These are phyloP conservation scores for Delphinapterus leucas DNA, from an alignment of 2,113 vertebrate genomes.

Conservation along the genomic window DNA sequence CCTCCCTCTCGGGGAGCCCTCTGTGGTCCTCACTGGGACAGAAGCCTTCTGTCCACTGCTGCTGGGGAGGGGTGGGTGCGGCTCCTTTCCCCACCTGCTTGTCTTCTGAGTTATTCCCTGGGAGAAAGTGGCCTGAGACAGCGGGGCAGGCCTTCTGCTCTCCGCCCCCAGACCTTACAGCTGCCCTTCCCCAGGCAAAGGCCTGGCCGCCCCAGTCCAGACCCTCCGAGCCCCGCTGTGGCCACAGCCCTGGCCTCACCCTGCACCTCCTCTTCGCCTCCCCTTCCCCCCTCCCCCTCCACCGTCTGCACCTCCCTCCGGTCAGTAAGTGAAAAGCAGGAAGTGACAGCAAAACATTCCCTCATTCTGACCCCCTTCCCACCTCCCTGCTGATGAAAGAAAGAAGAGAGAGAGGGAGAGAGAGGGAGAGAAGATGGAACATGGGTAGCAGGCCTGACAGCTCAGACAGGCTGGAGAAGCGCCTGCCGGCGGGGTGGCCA, in stretches of 20 bases:
- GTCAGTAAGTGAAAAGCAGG: slow-evolving; percentile 77
- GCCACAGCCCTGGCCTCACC: background rate
- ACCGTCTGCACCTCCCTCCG: background rate
- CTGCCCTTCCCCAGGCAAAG: background rate
- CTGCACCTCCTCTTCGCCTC: background rate
- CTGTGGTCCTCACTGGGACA: background rate
- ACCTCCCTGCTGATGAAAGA: slow-evolving; percentile 46
- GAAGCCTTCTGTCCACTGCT: background rate
- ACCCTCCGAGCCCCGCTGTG: fast-evolving
- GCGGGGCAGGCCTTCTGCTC: background rate
- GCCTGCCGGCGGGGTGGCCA: slow-evolving; percentile 71
- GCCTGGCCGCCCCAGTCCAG: background rate
- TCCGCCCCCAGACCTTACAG: background rate
- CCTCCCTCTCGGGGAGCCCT: background rate
- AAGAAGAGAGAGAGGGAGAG: slow-evolving; percentile 6
- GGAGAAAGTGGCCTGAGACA: background rate
- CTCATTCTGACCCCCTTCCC: background rate
- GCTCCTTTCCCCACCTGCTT: background rate
- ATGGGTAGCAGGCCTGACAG: slow-evolving; percentile 80
- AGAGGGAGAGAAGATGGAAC: slow-evolving; percentile 65
- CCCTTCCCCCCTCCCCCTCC: fast-evolving
- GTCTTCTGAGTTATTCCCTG: background rate
- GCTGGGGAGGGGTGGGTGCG: fast-evolving
- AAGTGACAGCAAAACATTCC: slow-evolving; percentile 63
- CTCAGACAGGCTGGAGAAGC: slow-evolving; percentile 83